A percentile compares a stretch with the other conserved stretches of the same genome.
These are phyloP conservation scores for Magallana gigas DNA, from an alignment of 1,140 invertebrate species.

Conservation along the genomic window DNA sequence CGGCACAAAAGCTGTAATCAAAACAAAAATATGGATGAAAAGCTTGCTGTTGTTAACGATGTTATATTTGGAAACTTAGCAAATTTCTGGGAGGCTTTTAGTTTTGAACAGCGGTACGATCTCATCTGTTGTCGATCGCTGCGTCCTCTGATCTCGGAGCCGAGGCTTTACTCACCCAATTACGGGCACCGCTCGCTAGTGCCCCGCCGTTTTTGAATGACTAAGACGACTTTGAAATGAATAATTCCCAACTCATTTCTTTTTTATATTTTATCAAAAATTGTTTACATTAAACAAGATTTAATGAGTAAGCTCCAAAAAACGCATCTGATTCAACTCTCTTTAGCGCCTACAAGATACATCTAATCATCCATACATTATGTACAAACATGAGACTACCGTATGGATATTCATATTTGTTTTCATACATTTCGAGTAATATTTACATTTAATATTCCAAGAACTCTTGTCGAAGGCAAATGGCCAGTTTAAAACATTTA, in stretches of 20 bases:
- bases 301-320: too few species aligned
- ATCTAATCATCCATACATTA: too few species aligned
- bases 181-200: neutral
- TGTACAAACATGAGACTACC: too few species aligned
- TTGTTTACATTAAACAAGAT: too few species aligned
- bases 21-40: neutral
- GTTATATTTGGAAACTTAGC: conserved; percentile 33
- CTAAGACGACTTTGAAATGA: neutral
- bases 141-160: neutral
- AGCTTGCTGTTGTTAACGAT: neutral
- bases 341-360: too few species aligned
- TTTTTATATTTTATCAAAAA: neutral
- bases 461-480: too few species aligned
- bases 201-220: neutral
- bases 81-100: neutral
- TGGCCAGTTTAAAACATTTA: too few species aligned
- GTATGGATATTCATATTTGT: too few species aligned
- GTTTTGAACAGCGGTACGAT: neutral
- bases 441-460: too few species aligned
- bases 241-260: neutral
- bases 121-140: neutral
- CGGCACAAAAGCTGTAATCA: neutral
- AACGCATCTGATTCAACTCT: too few species aligned
- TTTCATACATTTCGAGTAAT: too few species aligned
- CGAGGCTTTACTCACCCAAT: neutral